A percentile compares a stretch with the other conserved stretches of the same genome.
These are phyloP conservation scores for Ennomos quercinarius DNA, from an alignment of 2,888 invertebrate species.

Conservation along the genomic window DNA sequence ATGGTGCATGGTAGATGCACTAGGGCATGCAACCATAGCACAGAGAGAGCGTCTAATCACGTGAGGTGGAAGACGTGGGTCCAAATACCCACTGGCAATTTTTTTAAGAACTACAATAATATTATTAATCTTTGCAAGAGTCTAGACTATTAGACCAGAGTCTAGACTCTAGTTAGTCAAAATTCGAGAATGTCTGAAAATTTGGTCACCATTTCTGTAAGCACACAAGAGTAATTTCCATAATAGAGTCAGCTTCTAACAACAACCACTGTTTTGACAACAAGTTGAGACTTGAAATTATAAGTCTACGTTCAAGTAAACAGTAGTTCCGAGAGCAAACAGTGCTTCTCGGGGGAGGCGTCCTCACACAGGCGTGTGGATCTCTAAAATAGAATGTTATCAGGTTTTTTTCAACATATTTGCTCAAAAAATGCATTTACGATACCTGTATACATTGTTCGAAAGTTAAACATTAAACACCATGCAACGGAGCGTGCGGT, in stretches of 20 bases:
- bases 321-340: slow-evolving; percentile 40
- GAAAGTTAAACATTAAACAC: too few relatives aligned
- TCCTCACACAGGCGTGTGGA: slow-evolving; percentile 6
- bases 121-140: too few relatives aligned
- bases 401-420: slow-evolving; percentile 1
- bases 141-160: too few relatives aligned
- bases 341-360: slow-evolving; percentile 23
- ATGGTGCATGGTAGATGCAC: too few relatives aligned
- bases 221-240: slow-evolving; percentile 42
- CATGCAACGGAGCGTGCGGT: too few relatives aligned
- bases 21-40: too few relatives aligned
- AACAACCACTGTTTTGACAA: slow-evolving; percentile 49
- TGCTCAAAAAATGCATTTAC: too few relatives aligned
- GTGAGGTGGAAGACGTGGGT: too few relatives aligned
- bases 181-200: not conserved
- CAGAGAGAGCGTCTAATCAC: too few relatives aligned
- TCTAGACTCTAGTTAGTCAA: not conserved
- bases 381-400: slow-evolving; percentile 9
- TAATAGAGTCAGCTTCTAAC: slow-evolving; percentile 44
- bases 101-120: too few relatives aligned
- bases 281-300: slow-evolving; percentile 48
- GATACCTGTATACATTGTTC: too few relatives aligned
- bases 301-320: slow-evolving; percentile 44
- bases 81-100: too few relatives aligned
- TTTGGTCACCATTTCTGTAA: slow-evolving; percentile 18